Percentiles rank a stretch among this genome's conserved stretches.
These are phyloP conservation scores for Iselma pallidipennis DNA, from an alignment of 2,888 invertebrate species.

Conservation along the genomic window DNA sequence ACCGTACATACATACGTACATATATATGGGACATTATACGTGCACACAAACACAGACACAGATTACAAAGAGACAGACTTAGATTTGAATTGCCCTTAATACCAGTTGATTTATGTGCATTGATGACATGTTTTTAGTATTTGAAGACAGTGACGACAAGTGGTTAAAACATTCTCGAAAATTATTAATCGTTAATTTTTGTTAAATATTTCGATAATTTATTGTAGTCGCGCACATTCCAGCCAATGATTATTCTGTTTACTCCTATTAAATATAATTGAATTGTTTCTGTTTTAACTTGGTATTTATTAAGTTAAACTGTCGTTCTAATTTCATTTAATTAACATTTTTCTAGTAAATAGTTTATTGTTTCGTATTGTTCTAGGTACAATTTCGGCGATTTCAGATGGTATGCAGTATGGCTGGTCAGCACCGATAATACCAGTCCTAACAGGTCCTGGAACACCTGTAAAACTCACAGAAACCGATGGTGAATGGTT, in stretches of 20 bases:
- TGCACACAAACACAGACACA: neutral
- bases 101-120: neutral
- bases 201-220: neutral
- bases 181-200: neutral
- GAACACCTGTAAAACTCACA: conserved; percentile 45
- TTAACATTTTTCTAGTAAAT: too few relatives aligned
- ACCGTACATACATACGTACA: neutral
- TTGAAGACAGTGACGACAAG: neutral
- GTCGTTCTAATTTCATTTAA: conserved; percentile 2
- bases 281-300: neutral
- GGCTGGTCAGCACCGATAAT: conserved; percentile 54
- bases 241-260: conserved; percentile 12
- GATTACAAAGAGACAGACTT: neutral
- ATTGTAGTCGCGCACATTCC: neutral
- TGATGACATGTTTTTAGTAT: neutral
- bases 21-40: too few relatives aligned
- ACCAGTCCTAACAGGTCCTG: conserved; percentile 43
- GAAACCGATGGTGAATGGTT: conserved; percentile 43
- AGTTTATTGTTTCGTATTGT: conserved; percentile 31
- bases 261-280: conserved; percentile 1
- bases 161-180: neutral
- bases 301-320: conserved; percentile 12
- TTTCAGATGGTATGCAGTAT: conserved; percentile 56
- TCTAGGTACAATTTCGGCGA: conserved; percentile 53
- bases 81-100: neutral